Percentiles rank a stretch among this genome's conserved stretches.
Evolutionary conservation across 2,113 vertebrate genomes (phyloP).

Genomic region (Solea solea): DNA sequence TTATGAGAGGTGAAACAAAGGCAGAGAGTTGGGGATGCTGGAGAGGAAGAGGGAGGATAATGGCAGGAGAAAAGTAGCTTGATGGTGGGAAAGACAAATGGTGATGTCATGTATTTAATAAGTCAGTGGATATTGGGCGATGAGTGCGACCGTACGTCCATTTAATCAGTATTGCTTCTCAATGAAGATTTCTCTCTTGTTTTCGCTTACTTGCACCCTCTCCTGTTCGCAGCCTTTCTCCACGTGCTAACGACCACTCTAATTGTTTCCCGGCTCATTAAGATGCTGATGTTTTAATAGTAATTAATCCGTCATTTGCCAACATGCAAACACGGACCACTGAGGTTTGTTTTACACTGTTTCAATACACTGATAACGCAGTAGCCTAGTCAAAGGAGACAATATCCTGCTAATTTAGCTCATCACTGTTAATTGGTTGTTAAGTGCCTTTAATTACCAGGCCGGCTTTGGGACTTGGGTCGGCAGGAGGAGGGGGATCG

Average conservation of each 20-base stretch:
- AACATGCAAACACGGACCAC: conserved; percentile 78
- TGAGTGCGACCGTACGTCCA: conserved; percentile 76
- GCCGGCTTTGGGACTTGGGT: conserved; percentile 69
- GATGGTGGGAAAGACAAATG: conserved; percentile 75
- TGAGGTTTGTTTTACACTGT: conserved; percentile 75
- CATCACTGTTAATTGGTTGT: conserved; percentile 83
- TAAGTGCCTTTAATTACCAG: conserved; percentile 83
- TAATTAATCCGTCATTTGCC: conserved; percentile 85
- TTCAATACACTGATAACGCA: conserved; percentile 75
- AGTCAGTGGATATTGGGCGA: conserved; percentile 78
- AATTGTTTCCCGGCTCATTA: conserved; percentile 82
- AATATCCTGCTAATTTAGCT: conserved; percentile 81
- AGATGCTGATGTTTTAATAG: conserved; percentile 80
- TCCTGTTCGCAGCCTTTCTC: conserved; percentile 65
- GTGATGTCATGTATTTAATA: conserved; percentile 80
- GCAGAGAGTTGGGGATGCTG: conserved; percentile 62
- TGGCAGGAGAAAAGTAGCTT: conserved; percentile 67
- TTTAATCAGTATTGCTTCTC: conserved; percentile 81
- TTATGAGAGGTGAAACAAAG: conserved; percentile 67
- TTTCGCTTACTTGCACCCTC: conserved; percentile 47
- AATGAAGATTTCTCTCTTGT: conserved; percentile 78
- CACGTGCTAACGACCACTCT: conserved; percentile 71
- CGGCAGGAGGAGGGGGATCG: conserved; percentile 47
- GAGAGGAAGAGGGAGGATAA: conserved; percentile 55
- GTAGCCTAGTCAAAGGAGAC: conserved; percentile 76